phyloP scores from a whole-genome alignment of 2,888 invertebrate species.

The Ellobium chinense region DNA sequence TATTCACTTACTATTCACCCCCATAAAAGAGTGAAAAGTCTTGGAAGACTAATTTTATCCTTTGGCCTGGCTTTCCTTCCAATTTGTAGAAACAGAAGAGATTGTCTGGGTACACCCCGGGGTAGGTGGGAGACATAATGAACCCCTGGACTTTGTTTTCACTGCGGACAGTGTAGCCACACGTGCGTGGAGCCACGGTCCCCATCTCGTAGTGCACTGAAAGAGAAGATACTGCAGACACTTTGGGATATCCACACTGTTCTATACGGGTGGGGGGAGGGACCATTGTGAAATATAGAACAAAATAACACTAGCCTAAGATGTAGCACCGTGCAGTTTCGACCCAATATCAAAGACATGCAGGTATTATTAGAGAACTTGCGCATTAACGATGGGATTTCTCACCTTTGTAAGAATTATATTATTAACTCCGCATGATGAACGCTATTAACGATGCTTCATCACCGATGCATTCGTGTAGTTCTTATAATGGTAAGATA shows the following conservation, averaged over 20 bases:
- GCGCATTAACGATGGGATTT: too few relatives aligned
- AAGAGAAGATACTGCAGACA: conserved; percentile 54
- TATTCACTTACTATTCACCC: conserved; percentile 93
- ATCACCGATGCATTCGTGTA: too few relatives aligned
- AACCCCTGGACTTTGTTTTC: conserved; percentile 87
- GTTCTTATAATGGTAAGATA: too few relatives aligned
- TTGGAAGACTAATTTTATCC: conserved; percentile 96
- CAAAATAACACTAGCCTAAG: too few relatives aligned
- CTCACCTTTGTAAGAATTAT: too few relatives aligned
- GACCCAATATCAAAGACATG: too few relatives aligned
- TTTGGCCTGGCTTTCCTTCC: conserved; percentile 91
- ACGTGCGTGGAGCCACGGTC: conserved; percentile 90
- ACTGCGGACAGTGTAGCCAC: conserved; percentile 89
- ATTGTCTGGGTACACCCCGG: conserved; percentile 98
- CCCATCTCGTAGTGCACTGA: conserved; percentile 91
- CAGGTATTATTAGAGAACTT: too few relatives aligned
- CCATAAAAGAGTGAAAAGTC: conserved; percentile 99
- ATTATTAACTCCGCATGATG: too few relatives aligned
- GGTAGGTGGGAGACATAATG: conserved; percentile 98
- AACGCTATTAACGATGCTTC: too few relatives aligned
- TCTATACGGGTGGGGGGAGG: not conserved
- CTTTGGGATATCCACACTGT: conserved; percentile 52
- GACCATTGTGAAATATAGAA: too few relatives aligned
- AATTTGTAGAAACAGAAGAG: conserved; percentile 90
- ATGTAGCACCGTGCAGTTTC: too few relatives aligned